Evolutionary conservation across 1,140 invertebrate species (phyloP).

Genomic region (Caenorhabditis tropicalis): DNA sequence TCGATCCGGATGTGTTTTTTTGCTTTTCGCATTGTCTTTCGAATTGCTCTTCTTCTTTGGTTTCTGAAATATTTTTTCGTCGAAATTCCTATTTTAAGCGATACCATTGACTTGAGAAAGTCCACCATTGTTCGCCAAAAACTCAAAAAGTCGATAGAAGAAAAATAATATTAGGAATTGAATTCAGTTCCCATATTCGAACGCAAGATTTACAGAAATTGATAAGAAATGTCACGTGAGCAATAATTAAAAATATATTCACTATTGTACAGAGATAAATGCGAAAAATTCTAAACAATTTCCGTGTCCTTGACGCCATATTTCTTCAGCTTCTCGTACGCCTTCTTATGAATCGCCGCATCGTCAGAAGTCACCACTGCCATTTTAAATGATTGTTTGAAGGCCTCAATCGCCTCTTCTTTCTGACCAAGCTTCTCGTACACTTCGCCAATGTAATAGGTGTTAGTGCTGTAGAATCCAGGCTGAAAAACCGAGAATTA

Average conservation of each 20-base stretch:
- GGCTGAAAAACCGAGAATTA: slow-evolving; percentile 63
- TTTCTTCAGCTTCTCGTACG: slow-evolving; percentile 61
- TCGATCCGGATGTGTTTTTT: neutral
- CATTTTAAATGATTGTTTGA: slow-evolving; percentile 63
- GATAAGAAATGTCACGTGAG: too few species aligned
- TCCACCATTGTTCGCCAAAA: neutral
- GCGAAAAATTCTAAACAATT: slow-evolving; percentile 34
- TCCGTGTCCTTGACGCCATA: slow-evolving; percentile 52
- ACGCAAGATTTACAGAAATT: too few species aligned
- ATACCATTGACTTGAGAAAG: slow-evolving; percentile 32
- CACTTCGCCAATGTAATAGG: slow-evolving; percentile 65
- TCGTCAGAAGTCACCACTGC: slow-evolving; percentile 68
- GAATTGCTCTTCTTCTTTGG: slow-evolving; percentile 2
- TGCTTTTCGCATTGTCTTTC: slow-evolving; percentile 7
- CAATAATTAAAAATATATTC: too few species aligned
- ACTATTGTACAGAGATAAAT: too few species aligned
- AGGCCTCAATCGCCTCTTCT: slow-evolving; percentile 63
- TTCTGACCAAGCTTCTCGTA: slow-evolving; percentile 61
- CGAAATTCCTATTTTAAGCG: neutral
- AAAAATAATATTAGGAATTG: too few species aligned
- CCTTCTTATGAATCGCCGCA: slow-evolving; percentile 62
- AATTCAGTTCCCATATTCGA: too few species aligned
- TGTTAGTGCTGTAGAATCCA: slow-evolving; percentile 67
- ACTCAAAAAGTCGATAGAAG: too few species aligned
- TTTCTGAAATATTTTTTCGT: neutral